These are phyloP conservation scores for Drosophila rufa DNA, from an alignment of 1,140 invertebrate species.

Conservation along the genomic window DNA sequence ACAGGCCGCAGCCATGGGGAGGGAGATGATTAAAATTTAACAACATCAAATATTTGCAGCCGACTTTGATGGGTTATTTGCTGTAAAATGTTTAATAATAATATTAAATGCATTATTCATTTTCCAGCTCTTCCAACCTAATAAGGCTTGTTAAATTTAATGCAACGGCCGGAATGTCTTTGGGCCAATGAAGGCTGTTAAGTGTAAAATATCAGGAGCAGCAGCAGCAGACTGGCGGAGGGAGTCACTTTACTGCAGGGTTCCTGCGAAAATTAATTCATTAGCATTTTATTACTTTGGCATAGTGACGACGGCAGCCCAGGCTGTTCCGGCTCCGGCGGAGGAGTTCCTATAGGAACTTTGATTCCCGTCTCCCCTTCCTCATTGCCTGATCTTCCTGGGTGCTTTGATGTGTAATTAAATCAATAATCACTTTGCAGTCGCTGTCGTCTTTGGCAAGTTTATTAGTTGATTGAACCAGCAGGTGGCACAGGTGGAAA, in stretches of 20 bases:
- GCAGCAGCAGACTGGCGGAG: neutral
- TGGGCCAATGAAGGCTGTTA: slow-evolving; percentile 39
- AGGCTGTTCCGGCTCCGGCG: neutral
- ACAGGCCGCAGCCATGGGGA: slow-evolving; percentile 1
- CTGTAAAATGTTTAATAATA: slow-evolving; percentile 48
- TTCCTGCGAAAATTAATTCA: slow-evolving; percentile 79
- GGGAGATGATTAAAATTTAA: slow-evolving; percentile 50
- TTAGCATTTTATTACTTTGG: slow-evolving; percentile 77
- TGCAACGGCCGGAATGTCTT: slow-evolving; percentile 48
- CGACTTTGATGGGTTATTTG: slow-evolving; percentile 40
- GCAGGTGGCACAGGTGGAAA: slow-evolving; percentile 43
- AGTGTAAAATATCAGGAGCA: slow-evolving; percentile 37
- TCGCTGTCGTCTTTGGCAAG: slow-evolving; percentile 31
- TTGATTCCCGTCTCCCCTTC: slow-evolving; percentile 17
- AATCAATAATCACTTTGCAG: slow-evolving; percentile 78
- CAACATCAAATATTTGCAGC: slow-evolving; percentile 51
- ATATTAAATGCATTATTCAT: slow-evolving; percentile 64
- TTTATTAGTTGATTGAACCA: slow-evolving; percentile 52
- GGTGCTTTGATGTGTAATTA: slow-evolving; percentile 80
- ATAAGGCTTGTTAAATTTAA: slow-evolving; percentile 67
- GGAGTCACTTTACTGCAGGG: slow-evolving; percentile 54
- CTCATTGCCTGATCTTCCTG: slow-evolving; percentile 4
- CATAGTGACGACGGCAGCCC: slow-evolving; percentile 37
- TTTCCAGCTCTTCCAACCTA: slow-evolving; percentile 45
- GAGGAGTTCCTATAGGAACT: slow-evolving; percentile 5